Evolutionary conservation across 1,140 invertebrate species (phyloP).

Genomic region (Meloidogyne hapla): DNA sequence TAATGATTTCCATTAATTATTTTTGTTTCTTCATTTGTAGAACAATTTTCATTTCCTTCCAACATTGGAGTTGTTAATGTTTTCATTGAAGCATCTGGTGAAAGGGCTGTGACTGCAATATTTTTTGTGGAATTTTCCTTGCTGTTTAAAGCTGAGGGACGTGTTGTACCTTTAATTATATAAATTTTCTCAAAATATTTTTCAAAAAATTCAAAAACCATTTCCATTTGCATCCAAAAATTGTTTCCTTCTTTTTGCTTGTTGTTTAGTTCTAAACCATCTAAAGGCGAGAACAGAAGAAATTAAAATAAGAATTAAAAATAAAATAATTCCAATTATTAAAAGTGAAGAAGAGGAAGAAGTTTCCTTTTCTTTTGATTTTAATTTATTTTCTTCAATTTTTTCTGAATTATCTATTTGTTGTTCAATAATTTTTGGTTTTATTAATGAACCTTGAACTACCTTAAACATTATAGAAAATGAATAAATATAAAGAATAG

Average conservation of each 20-base stretch:
- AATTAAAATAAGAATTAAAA: neutral
- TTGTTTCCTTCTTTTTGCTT: neutral
- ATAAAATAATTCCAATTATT: constrained; percentile 6
- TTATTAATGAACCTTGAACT: neutral
- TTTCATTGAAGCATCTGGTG: neutral
- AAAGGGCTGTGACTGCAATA: neutral
- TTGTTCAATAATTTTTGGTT: neutral
- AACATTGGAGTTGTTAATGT: constrained; percentile 5
- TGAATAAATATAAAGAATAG: no score
- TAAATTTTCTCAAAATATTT: neutral
- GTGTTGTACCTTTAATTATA: neutral
- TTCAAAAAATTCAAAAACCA: neutral
- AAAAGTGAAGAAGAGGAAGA: neutral
- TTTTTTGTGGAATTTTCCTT: neutral
- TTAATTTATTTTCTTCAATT: neutral
- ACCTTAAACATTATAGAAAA: neutral
- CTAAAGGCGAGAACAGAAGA: neutral
- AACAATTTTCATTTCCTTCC: neutral
- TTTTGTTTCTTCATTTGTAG: neutral
- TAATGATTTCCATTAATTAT: constrained; percentile 3
- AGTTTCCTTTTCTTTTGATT: neutral
- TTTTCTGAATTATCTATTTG: neutral
- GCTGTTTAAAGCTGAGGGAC: neutral
- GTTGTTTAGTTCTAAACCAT: constrained; percentile 3
- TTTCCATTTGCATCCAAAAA: neutral